A percentile compares a stretch with the other conserved stretches of the same genome.
These are phyloP conservation scores for Otus sunia DNA, from an alignment of 2,113 vertebrate genomes.

Conservation along the genomic window DNA sequence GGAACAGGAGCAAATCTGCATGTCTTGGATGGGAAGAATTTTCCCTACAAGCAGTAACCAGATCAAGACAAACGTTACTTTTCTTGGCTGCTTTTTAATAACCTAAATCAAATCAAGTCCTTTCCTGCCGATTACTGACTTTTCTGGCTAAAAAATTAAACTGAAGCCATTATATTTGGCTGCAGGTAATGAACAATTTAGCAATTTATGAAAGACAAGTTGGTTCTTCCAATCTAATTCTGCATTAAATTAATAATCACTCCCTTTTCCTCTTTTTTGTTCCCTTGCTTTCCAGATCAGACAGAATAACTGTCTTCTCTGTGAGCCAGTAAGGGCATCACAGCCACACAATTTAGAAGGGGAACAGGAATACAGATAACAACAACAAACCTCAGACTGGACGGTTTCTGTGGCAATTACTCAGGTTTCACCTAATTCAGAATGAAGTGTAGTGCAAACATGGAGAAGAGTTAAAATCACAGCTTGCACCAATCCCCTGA, in stretches of 20 bases:
- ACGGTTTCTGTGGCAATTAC: neutral
- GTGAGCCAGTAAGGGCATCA: neutral
- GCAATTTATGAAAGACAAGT: constrained; percentile 21
- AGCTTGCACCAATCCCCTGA: neutral
- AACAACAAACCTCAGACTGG: neutral
- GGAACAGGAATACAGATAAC: neutral
- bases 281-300: neutral
- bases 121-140: constrained; percentile 34
- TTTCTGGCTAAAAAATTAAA: constrained; percentile 40
- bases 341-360: neutral
- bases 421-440: neutral
- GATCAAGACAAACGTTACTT: constrained; percentile 29
- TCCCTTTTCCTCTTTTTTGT: neutral
- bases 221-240: neutral
- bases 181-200: constrained; percentile 38
- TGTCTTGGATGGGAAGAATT: neutral
- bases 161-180: constrained; percentile 19
- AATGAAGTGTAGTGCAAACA: neutral
- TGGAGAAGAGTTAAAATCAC: neutral
- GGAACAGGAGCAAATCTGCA: constrained; percentile 27
- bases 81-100: constrained; percentile 34
- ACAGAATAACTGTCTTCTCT: neutral
- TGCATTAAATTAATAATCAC: neutral
- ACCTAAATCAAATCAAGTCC: constrained; percentile 41
- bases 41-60: constrained; percentile 43